A percentile compares a stretch with the other conserved stretches of the same genome.
phyloP scores from a whole-genome alignment of 2,797 vertebrate genomes.

The Hoplostethus mediterraneus region DNA sequence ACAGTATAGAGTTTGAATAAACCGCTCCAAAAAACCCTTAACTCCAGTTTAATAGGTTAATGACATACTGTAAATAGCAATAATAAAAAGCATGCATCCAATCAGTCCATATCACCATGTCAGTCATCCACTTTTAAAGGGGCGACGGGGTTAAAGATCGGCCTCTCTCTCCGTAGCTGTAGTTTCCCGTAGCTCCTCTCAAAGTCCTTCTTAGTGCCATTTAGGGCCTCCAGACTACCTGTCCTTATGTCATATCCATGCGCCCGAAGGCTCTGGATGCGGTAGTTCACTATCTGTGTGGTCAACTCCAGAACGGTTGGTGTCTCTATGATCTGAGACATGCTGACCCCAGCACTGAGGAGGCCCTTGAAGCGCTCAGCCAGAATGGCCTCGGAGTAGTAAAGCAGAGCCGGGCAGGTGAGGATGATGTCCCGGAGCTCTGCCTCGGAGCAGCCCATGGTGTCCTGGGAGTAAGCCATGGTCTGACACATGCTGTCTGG shows the following conservation, averaged over 20 bases:
- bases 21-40: constrained; percentile 2
- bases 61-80: constrained; percentile 7
- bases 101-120: constrained; percentile 19
- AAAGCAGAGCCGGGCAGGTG: constrained; percentile 91
- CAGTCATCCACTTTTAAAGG: constrained; percentile 87
- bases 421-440: constrained; percentile 87
- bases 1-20: too few relatives aligned
- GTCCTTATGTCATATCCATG: constrained; percentile 85
- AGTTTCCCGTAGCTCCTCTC: constrained; percentile 89
- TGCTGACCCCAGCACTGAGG: constrained; percentile 85
- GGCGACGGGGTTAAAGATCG: constrained; percentile 94
- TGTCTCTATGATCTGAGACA: constrained; percentile 87
- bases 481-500: constrained; percentile 84
- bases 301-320: constrained; percentile 92
- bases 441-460: constrained; percentile 85
- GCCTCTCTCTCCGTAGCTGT: constrained; percentile 87
- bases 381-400: constrained; percentile 86
- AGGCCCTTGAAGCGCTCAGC: constrained; percentile 88
- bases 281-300: constrained; percentile 89
- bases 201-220: constrained; percentile 95
- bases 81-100: neutral
- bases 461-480: constrained; percentile 85
- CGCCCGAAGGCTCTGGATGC: constrained; percentile 86
- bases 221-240: constrained; percentile 87
- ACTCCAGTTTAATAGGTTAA: constrained; percentile 11